Evolutionary conservation across 2,888 invertebrate species (phyloP).

Genomic region (Limnephilus lunatus): DNA sequence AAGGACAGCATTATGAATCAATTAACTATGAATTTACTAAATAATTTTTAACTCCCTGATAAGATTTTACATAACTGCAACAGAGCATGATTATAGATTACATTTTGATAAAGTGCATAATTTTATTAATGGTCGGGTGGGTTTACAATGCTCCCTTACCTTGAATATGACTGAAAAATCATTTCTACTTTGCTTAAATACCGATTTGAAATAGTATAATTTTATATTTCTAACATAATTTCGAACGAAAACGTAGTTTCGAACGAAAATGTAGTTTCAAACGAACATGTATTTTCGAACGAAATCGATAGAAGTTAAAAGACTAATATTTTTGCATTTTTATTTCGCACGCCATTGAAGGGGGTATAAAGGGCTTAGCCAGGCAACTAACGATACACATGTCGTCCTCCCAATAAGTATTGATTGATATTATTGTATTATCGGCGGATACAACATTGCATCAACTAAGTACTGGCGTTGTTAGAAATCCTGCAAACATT

Average conservation of each 20-base stretch:
- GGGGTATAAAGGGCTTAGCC: neutral
- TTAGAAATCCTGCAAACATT: conserved; percentile 22
- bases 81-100: neutral
- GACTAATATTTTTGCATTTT: neutral
- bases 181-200: neutral
- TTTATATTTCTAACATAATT: too few relatives aligned
- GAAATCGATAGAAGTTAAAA: too few relatives aligned
- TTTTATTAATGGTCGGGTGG: neutral
- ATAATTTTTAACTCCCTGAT: too few relatives aligned
- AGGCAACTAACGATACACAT: conserved; percentile 23
- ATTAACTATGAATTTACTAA: neutral
- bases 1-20: neutral
- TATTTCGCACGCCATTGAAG: neutral
- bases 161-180: neutral
- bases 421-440: conserved; percentile 65
- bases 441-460: conserved; percentile 57
- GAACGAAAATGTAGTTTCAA: too few relatives aligned
- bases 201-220: too few relatives aligned
- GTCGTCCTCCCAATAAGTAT: conserved; percentile 56
- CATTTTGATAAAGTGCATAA: neutral
- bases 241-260: too few relatives aligned
- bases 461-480: conserved; percentile 44
- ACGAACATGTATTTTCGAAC: too few relatives aligned
- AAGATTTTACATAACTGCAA: too few relatives aligned
- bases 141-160: neutral